A percentile compares a stretch with the other conserved stretches of the same genome.
These are phyloP conservation scores for Pediacus dermestoides DNA, from an alignment of 2,888 invertebrate genomes.

Conservation along the genomic window DNA sequence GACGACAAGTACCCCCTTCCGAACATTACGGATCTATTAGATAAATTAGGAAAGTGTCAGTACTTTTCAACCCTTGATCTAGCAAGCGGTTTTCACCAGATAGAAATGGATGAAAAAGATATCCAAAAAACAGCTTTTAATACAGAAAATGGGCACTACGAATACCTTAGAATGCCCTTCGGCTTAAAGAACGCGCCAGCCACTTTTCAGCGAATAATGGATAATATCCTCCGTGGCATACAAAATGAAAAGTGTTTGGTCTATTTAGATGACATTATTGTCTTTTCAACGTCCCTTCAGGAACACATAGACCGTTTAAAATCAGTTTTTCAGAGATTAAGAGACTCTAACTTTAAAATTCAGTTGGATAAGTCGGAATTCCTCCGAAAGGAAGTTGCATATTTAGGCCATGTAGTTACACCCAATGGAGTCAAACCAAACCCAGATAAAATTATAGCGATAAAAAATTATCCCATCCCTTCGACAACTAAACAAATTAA, in stretches of 20 bases:
- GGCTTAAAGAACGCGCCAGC: conserved; percentile 31
- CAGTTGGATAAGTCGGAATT: conserved; percentile 20
- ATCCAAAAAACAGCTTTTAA: conserved; percentile 10
- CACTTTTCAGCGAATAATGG: conserved; percentile 9
- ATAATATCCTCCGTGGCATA: conserved; percentile 5
- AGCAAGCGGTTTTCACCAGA: conserved; percentile 25
- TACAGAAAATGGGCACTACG: conserved; percentile 25
- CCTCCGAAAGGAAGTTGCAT: conserved; percentile 11
- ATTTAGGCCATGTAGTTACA: conserved; percentile 15
- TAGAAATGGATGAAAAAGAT: conserved; percentile 15
- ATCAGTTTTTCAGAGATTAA: conserved; percentile 20
- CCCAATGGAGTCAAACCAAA: too few relatives aligned
- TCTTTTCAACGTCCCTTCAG: conserved; percentile 7
- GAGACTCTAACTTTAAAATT: conserved; percentile 19
- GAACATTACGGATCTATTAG: not conserved
- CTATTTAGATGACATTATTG: conserved; percentile 11
- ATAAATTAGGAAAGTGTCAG: conserved; percentile 1
- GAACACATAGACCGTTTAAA: conserved; percentile 8
- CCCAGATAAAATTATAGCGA: not conserved
- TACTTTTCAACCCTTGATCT: conserved; percentile 26
- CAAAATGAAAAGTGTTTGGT: conserved; percentile 11
- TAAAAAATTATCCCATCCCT: not conserved
- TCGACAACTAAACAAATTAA: conserved; percentile 20
- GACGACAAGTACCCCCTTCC: conserved; percentile 2
- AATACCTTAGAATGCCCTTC: conserved; percentile 28